phyloP scores from a whole-genome alignment of 2,113 vertebrate species.

The Sakesphorus luctuosus region DNA sequence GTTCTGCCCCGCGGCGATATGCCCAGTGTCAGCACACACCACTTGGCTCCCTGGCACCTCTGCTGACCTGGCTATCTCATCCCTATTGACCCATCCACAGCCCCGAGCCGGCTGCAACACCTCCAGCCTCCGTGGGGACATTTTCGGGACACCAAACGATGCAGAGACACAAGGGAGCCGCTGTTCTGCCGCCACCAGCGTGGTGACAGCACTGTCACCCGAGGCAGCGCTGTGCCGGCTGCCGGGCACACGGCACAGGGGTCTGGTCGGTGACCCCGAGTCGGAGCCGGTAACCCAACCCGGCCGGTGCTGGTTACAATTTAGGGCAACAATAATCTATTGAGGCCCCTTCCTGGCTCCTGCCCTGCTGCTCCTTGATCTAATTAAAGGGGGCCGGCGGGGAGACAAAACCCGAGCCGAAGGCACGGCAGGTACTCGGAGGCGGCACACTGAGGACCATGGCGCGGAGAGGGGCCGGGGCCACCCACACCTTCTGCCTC shows the following conservation, averaged over 20 bases:
- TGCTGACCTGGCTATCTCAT: fast-evolving
- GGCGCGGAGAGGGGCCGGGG: fast-evolving
- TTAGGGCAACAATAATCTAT: slow-evolving; percentile 64
- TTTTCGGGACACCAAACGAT: not conserved
- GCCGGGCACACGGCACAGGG: fast-evolving
- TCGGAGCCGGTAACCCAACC: not conserved
- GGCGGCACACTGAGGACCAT: not conserved
- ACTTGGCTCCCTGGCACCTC: fast-evolving
- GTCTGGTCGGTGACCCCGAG: slow-evolving; percentile 12
- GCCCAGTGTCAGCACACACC: fast-evolving
- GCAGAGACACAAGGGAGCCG: fast-evolving
- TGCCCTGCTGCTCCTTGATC: slow-evolving; percentile 36
- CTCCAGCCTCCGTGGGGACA: not conserved
- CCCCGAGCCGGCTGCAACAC: fast-evolving
- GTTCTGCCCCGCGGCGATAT: not conserved
- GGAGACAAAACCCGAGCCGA: not conserved
- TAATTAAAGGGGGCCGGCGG: not conserved
- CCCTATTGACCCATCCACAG: not conserved
- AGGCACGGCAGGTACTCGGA: not conserved
- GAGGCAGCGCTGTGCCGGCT: fast-evolving
- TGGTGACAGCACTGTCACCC: not conserved
- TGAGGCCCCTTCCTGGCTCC: slow-evolving; percentile 62
- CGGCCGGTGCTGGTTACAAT: slow-evolving; percentile 50
- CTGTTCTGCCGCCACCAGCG: fast-evolving
- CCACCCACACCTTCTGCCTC: fast-evolving